Evolutionary conservation across 2,888 invertebrate species (phyloP), one percentile per base, ranked within the genome.

Genomic region (Temnothorax unifasciatus): DNA sequence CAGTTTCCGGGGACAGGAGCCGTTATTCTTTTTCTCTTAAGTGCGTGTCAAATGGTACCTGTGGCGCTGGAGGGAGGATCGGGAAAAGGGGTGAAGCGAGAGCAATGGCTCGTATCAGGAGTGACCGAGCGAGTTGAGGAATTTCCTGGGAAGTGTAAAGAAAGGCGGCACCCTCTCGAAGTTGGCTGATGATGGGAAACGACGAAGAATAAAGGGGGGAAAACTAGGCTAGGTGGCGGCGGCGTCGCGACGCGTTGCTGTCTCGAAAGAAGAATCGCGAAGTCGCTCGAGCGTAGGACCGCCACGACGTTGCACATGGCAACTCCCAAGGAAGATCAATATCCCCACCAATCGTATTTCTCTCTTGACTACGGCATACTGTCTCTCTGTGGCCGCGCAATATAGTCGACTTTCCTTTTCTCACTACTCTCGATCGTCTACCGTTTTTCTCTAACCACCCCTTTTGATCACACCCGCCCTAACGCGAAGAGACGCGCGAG

Each of bases 281-380:
- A 89, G 91, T 91, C 88, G 91, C 54, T 84, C 82, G 76, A 85
- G 83, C 90, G 82, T 74, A 73, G 79, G 59, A 84, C 87, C 82
- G 81, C 79, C 66, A 75, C 86, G 85, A 87, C 82, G 86, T 84
- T 89, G 88, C 92, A 91, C 90, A 92, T 91, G 92, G 90, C 92
- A 92, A 92, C 92, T 92, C 93, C 92, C 91, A 84, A 87, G 87
- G 87, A 91, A 92, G 93, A 93, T 93, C 93, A 93, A 93, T 93
- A 93, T 93, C 91, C 92, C 89, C 89, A 86, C 92, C 92, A 92
- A 92, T 92, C 92, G 91, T 89, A 92, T 92, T 91, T 92, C 89
- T 89, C 89, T 90, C 88, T 83, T 89, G 86, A 76, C 90, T 88
- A 88, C 88, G 85, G 85, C 87, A 86, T 83, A 66, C 85, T 82